Evolutionary conservation across 2,113 vertebrate species (phyloP).

Genomic region (Oryzias melastigma): DNA sequence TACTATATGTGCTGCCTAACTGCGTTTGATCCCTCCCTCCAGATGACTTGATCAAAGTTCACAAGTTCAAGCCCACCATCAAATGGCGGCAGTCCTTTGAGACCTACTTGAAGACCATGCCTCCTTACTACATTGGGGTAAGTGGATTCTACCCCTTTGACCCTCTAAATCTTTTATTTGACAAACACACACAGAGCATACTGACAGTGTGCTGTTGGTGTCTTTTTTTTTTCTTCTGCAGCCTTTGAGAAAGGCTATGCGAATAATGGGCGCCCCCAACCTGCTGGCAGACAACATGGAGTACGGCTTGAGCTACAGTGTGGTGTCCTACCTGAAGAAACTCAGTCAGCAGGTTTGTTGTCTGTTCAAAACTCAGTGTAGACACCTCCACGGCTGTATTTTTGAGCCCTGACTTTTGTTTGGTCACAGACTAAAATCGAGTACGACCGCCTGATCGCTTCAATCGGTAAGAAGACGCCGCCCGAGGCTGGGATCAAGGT

Average conservation of each 20-base stretch:
- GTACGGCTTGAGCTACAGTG: conserved; percentile 96
- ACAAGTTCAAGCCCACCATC: conserved; percentile 93
- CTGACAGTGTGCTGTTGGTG: neutral
- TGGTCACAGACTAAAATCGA: conserved; percentile 88
- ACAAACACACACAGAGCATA: neutral
- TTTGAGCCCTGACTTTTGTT: neutral
- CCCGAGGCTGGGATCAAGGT: conserved; percentile 91
- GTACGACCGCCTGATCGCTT: conserved; percentile 91
- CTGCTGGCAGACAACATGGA: conserved; percentile 96
- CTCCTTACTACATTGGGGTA: conserved; percentile 96
- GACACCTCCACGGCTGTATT: too few species aligned
- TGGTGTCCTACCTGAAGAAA: conserved; percentile 98
- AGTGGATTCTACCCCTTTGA: conserved; percentile 36
- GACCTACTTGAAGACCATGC: conserved; percentile 97
- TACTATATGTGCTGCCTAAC: too few species aligned
- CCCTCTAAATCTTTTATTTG: neutral
- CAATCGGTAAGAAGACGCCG: conserved; percentile 87
- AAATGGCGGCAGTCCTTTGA: conserved; percentile 98
- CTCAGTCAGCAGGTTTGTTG: conserved; percentile 91
- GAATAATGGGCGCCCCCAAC: conserved; percentile 97
- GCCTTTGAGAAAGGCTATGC: conserved; percentile 93
- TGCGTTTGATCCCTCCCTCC: conserved; percentile 31
- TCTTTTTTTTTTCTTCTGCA: conserved; percentile 44
- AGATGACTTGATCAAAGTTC: conserved; percentile 98
- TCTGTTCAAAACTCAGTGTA: neutral